A percentile compares a stretch with the other conserved stretches of the same genome.
Conservation (phyloP, 2,797 vertebrate species). For the Gallinago stenura region DNA sequence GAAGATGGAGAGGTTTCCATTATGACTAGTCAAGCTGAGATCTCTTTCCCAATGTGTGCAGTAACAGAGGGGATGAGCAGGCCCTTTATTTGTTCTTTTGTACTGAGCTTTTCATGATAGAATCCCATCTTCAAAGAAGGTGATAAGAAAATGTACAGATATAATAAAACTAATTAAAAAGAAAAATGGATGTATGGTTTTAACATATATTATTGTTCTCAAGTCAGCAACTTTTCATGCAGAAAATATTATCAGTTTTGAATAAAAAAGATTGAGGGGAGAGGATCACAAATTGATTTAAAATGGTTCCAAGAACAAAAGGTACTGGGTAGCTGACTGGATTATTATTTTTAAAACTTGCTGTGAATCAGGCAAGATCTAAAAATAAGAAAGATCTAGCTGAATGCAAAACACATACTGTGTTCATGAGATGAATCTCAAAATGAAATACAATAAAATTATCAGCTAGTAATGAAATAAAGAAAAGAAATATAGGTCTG, state of each 20-base stretch:
- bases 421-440: constrained; percentile 68
- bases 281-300: constrained; percentile 35
- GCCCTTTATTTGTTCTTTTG: background rate
- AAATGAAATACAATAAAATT: constrained; percentile 74
- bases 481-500: constrained; percentile 62
- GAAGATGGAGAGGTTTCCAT: background rate
- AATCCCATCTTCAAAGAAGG: background rate
- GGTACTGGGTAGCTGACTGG: background rate
- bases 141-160: constrained; percentile 7
- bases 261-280: background rate
- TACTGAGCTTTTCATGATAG: background rate
- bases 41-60: background rate
- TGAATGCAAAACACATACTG: constrained; percentile 45
- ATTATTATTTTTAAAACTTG: background rate
- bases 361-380: constrained; percentile 34
- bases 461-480: constrained; percentile 76
- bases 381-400: constrained; percentile 34
- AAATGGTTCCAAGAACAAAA: constrained; percentile 43
- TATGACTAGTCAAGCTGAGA: background rate
- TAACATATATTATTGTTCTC: constrained; percentile 7
- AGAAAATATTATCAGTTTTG: constrained; percentile 24
- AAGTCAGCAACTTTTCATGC: constrained; percentile 45
- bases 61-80: background rate
- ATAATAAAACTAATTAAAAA: constrained; percentile 29
- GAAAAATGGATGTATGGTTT: background rate